These are phyloP conservation scores for Zosterops borbonicus DNA, from an alignment of 2,113 vertebrate genomes.

Conservation along the genomic window DNA sequence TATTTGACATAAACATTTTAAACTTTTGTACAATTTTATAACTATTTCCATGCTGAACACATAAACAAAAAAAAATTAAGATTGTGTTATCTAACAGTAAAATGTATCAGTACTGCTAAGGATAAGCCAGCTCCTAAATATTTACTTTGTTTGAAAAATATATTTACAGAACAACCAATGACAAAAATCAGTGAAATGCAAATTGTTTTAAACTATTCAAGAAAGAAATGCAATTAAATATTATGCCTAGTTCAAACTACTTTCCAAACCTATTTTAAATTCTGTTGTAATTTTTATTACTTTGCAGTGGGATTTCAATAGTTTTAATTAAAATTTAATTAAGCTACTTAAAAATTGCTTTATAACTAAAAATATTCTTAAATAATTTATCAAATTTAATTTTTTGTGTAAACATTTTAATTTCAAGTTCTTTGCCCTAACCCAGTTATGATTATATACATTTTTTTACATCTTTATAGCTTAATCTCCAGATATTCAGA, in stretches of 20 bases:
- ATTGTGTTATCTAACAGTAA: not conserved
- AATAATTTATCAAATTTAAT: not conserved
- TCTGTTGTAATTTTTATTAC: not conserved
- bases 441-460: not conserved
- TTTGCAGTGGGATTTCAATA: not conserved
- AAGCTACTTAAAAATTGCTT: not conserved
- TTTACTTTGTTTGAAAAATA: not conserved
- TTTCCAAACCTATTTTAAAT: not conserved
- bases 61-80: not conserved
- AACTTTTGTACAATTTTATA: not conserved
- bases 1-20: slow-evolving; percentile 10
- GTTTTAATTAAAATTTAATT: not conserved
- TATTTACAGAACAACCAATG: not conserved
- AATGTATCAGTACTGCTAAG: not conserved
- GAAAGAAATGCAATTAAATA: not conserved
- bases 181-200: not conserved
- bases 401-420: not conserved
- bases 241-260: not conserved
- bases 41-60: not conserved
- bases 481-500: not conserved
- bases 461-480: not conserved
- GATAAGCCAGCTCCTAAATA: not conserved
- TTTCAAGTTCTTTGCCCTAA: not conserved
- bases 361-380: not conserved
- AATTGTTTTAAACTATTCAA: not conserved